These are phyloP conservation scores for Buathra laborator DNA, from an alignment of 2,888 invertebrate species.

Conservation along the genomic window DNA sequence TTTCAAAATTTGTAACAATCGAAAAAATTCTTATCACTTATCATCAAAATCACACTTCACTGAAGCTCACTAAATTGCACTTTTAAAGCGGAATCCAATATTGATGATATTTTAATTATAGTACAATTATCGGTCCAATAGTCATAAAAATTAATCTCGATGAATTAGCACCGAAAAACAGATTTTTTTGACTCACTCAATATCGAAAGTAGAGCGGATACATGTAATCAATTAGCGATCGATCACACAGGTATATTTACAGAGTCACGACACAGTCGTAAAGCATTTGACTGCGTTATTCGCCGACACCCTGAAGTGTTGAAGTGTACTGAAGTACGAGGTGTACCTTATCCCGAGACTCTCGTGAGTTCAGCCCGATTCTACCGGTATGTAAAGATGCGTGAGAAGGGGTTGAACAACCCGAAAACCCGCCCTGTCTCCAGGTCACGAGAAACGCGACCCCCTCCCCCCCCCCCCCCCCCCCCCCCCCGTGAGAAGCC, in stretches of 20 bases:
- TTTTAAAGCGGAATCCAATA: not conserved
- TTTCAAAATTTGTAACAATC: not conserved
- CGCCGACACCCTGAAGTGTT: conserved; percentile 42
- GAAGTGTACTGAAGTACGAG: conserved; percentile 60
- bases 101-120: not conserved
- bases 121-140: not conserved
- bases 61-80: not conserved
- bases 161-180: not conserved
- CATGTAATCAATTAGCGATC: not conserved
- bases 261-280: not conserved
- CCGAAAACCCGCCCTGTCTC: conserved; percentile 65
- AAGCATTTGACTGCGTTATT: conserved; percentile 12
- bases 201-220: not conserved
- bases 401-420: conserved; percentile 78
- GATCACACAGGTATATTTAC: not conserved
- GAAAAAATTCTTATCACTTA: not conserved
- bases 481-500: not conserved
- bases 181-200: no score
- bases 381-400: conserved; percentile 59
- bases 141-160: not conserved
- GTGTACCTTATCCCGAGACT: conserved; percentile 40
- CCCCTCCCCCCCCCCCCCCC: not conserved
- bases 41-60: not conserved
- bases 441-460: conserved; percentile 42
- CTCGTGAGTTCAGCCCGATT: conserved; percentile 45